Evolutionary conservation across 2,797 vertebrate genomes (phyloP).

Genomic region (Platyrinchus mystaceus): DNA sequence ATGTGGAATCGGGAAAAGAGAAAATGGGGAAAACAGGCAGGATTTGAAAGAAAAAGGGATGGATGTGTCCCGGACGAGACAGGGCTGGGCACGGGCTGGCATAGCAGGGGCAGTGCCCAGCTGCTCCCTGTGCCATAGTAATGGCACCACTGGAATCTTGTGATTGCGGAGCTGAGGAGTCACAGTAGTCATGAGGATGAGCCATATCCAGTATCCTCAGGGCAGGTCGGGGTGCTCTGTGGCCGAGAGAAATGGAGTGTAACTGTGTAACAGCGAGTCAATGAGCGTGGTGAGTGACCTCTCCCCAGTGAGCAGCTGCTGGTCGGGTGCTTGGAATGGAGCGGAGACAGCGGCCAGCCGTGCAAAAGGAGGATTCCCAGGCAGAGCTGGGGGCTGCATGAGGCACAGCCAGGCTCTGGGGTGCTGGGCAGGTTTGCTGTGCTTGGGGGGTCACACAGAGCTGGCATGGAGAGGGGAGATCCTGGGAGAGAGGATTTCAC

Average conservation of each 20-base stretch:
- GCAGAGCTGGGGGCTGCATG: not conserved
- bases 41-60: accelerated
- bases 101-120: not conserved
- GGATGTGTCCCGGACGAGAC: accelerated
- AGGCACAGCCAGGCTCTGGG: not conserved
- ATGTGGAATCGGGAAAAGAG: accelerated
- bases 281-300: not conserved
- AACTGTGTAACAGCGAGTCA: not conserved
- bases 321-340: not conserved
- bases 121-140: not conserved
- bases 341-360: accelerated
- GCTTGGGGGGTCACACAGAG: accelerated
- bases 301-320: not conserved
- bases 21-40: accelerated
- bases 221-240: not conserved
- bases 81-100: not conserved
- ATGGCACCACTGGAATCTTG: not conserved
- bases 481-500: not conserved
- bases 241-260: not conserved
- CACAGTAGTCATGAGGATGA: accelerated
- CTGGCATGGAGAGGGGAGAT: accelerated
- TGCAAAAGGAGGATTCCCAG: not conserved
- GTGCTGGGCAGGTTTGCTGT: not conserved
- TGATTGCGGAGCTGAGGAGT: not conserved
- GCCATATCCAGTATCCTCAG: not conserved